Evolutionary conservation across 2,888 invertebrate species (phyloP).

Genomic region (Andrena praecox): DNA sequence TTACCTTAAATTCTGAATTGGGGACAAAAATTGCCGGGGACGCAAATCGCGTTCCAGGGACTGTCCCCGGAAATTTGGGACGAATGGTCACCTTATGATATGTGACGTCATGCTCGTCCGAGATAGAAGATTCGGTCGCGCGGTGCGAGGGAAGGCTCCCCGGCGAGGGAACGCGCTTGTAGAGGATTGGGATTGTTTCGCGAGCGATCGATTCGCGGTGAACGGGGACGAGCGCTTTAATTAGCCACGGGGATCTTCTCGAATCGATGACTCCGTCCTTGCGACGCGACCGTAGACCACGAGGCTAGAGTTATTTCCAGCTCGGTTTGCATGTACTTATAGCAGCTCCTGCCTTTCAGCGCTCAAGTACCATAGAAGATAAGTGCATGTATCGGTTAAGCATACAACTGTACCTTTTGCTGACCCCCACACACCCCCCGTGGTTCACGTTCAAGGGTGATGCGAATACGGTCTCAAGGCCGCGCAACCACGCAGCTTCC

Average conservation of each 20-base stretch:
- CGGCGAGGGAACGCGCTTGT: too few species aligned
- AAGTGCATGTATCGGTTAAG: conserved; percentile 60
- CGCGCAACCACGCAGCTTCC: conserved; percentile 28
- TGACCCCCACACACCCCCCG: conserved; percentile 22
- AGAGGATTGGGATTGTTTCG: neutral
- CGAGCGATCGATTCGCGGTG: conserved; percentile 37
- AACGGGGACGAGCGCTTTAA: conserved; percentile 45
- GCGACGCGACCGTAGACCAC: conserved; percentile 42
- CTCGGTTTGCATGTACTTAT: conserved; percentile 56
- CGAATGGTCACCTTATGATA: too few species aligned
- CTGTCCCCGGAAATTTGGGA: too few species aligned
- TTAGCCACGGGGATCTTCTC: conserved; percentile 33
- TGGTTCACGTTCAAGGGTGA: conserved; percentile 65
- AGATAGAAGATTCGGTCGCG: too few species aligned
- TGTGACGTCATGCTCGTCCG: too few species aligned
- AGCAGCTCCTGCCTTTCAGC: conserved; percentile 52
- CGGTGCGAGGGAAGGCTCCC: too few species aligned
- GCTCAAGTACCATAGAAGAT: conserved; percentile 48
- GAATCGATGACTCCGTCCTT: conserved; percentile 47
- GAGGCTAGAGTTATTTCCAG: conserved; percentile 51
- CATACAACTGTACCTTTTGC: conserved; percentile 34
- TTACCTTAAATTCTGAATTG: too few species aligned
- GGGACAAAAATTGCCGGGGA: too few species aligned
- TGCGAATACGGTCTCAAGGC: conserved; percentile 44
- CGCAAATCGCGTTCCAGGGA: too few species aligned